Conservation (phyloP, 2,888 invertebrate genomes). For the Poecilobothrus nobilitatus region DNA sequence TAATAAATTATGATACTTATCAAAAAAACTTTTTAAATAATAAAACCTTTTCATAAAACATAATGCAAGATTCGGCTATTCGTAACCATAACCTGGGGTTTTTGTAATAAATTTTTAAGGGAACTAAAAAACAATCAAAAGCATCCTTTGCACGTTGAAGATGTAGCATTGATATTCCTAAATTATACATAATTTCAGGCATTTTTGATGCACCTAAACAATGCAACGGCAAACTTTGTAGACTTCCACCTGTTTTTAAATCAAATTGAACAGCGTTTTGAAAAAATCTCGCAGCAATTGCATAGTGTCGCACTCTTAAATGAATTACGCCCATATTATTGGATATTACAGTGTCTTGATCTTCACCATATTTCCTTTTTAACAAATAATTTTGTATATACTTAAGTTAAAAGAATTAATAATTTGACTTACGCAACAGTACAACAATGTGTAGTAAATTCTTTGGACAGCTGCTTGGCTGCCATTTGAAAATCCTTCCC, state of each 20-base stretch:
- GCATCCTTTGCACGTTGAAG: conserved; percentile 74
- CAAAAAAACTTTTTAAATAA: background rate
- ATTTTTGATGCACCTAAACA: conserved; percentile 37
- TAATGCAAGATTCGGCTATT: conserved; percentile 86
- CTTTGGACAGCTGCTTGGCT: conserved; percentile 40
- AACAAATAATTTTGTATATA: background rate
- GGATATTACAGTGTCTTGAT: conserved; percentile 38
- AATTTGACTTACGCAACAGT: conserved; percentile 29
- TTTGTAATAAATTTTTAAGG: conserved; percentile 73
- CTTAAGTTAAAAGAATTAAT: background rate
- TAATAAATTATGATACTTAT: background rate
- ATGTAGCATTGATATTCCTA: conserved; percentile 64
- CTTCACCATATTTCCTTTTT: conserved; percentile 31
- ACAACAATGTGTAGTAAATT: conserved; percentile 24
- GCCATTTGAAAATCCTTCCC: conserved; percentile 46
- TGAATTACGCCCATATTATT: conserved; percentile 45
- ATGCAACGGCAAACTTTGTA: conserved; percentile 34
- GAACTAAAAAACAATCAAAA: conserved; percentile 83
- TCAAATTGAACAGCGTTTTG: conserved; percentile 43
- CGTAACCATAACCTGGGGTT: conserved; percentile 88
- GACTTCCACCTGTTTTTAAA: conserved; percentile 32
- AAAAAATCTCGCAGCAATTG: conserved; percentile 42
- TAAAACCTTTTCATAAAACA: conserved; percentile 46
- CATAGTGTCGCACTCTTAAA: conserved; percentile 42
- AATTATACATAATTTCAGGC: conserved; percentile 43